Conservation (phyloP, 2,113 vertebrate genomes). For the Pollachius pollachius region DNA sequence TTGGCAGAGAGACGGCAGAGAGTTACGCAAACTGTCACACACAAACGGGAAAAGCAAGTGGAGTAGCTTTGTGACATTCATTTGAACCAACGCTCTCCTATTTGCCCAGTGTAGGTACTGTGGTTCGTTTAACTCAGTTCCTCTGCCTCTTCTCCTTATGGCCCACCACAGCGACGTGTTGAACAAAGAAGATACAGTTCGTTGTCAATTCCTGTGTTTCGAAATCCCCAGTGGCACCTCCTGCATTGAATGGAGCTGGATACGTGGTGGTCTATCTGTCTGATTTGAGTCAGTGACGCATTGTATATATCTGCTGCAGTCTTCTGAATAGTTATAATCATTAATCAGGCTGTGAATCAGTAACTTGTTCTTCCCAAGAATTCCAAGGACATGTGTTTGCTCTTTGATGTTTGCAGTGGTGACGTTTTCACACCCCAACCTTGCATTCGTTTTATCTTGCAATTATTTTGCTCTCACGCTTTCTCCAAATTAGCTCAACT, state of each 20-base stretch:
- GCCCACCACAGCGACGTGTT: too few species aligned
- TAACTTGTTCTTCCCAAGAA: not conserved
- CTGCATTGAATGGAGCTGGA: not conserved
- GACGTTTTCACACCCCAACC: not conserved
- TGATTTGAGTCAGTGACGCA: not conserved
- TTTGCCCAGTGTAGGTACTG: not conserved
- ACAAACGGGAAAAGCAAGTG: conserved; percentile 60
- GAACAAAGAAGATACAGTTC: not conserved
- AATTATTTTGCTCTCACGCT: not conserved
- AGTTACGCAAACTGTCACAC: conserved; percentile 2
- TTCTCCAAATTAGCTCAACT: not conserved
- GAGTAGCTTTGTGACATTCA: conserved; percentile 31
- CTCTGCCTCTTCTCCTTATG: not conserved
- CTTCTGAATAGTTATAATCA: not conserved
- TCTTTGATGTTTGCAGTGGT: not conserved
- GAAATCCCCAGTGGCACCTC: not conserved
- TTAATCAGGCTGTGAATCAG: not conserved
- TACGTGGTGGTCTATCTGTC: not conserved
- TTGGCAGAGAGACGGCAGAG: conserved; percentile 15
- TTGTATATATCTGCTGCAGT: not conserved
- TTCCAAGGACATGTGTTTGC: not conserved
- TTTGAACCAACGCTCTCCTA: conserved; percentile 8
- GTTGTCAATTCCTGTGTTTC: not conserved
- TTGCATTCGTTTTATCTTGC: not conserved
- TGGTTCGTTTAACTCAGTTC: too few species aligned